phyloP scores from a whole-genome alignment of 2,888 invertebrate genomes.

The Spisula subtruncata region DNA sequence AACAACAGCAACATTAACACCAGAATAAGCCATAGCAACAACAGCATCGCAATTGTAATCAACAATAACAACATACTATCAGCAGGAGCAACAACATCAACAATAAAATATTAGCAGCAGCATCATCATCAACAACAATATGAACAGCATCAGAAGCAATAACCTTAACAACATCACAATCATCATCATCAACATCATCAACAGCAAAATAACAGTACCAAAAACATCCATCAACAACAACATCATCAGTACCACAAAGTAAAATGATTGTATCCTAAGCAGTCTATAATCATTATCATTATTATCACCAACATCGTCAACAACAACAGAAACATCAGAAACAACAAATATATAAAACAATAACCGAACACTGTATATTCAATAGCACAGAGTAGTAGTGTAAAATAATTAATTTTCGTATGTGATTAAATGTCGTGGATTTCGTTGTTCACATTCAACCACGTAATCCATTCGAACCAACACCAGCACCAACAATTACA shows the following conservation, averaged over 20 bases:
- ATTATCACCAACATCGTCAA: background rate
- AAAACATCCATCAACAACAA: background rate
- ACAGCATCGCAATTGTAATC: background rate
- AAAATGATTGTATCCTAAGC: no score
- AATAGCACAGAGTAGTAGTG: no score
- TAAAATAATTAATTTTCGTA: no score
- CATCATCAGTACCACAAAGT: background rate
- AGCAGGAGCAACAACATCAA: background rate
- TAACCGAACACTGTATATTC: no score
- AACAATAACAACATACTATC: background rate
- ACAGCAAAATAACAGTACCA: no score
- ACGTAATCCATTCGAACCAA: no score
- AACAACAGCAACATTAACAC: background rate
- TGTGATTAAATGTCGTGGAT: no score
- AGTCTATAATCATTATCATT: background rate
- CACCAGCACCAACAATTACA: background rate
- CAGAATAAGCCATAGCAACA: background rate
- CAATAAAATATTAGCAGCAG: background rate
- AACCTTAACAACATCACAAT: background rate
- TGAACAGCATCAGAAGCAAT: background rate
- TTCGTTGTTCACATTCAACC: no score
- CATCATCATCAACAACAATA: background rate
- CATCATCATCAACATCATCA: background rate
- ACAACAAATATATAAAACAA: no score
- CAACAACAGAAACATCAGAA: background rate